Base-by-base conservation (phyloP, 1,140 invertebrate species). In the Panulirus ornatus region DNA sequence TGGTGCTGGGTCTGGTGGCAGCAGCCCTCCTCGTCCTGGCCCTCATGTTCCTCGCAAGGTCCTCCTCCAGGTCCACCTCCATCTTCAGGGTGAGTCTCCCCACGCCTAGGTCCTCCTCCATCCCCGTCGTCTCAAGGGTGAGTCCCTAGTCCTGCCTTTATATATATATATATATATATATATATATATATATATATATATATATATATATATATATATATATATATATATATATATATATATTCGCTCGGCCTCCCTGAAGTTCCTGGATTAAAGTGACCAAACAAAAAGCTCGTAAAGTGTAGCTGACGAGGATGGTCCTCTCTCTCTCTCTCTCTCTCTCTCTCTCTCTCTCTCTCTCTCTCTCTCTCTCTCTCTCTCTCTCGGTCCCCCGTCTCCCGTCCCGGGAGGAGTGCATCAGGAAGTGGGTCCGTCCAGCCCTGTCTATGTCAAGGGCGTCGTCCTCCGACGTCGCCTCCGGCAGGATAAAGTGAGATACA, bases 51-150 rank as follows among this genome's bases (percentile, higher is more conserved):
- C 54, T 88, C 36, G 75, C 75, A 9, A 78, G 27, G 73, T 66
- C 75, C 30, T 63, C 75, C 22, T 22, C 73, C 19, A n/a, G 42
- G 11, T 11, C 70, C 30, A 47, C 42, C 27, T 86, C 42, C 38
- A 40, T 86, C 84, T 70, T 38, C 34, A 84, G 66, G 82, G 82
- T 84, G 58, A 84, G 82, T 71, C n/a, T 38, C 51, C 34, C 19
- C 2, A 1, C 58, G n/a, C 22, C 79, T 38, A 30, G 22, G 11
- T 11, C 1, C 11, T 19, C 0, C 5, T 22, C 30, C 36, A 30
- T 16, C 30, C 36, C 3, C 5, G 36, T 36, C 22, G 40, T 38
- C 71, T 0, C 9, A 19, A 38, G 71, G 40, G 36, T 75, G 16
- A 34, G 34, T 36, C 0, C n/a, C n/a, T n/a, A n/a, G n/a, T n/a